Conservation (phyloP, 2,113 vertebrate genomes). For the Alces alces region DNA sequence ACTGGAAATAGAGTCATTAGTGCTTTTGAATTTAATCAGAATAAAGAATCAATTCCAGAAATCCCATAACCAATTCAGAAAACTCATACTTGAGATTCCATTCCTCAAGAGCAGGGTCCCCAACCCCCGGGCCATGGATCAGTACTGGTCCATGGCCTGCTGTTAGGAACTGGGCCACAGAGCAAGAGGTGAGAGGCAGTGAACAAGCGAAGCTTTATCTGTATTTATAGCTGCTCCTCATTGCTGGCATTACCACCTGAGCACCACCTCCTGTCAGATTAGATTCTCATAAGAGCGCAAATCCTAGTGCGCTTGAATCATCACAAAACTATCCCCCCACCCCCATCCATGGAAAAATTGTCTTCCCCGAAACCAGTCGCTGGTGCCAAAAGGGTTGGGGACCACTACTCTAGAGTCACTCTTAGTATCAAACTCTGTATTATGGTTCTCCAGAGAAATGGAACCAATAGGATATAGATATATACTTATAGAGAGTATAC, state of each 20-base stretch:
- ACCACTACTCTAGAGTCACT: neutral
- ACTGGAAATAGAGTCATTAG: neutral
- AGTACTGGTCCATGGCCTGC: neutral
- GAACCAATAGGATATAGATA: neutral
- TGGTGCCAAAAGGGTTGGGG: neutral
- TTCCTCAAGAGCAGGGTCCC: neutral
- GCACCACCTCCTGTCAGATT: neutral
- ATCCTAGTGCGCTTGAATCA: neutral
- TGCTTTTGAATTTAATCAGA: neutral
- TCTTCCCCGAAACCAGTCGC: neutral
- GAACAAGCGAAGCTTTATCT: neutral
- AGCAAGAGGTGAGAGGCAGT: neutral
- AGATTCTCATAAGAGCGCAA: neutral
- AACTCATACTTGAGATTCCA: neutral
- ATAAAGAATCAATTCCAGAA: neutral
- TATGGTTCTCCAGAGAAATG: conserved; percentile 3
- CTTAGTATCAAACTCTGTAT: neutral
- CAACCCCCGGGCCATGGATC: neutral
- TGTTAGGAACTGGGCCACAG: neutral
- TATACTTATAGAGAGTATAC: neutral
- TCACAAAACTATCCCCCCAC: neutral
- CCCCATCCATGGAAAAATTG: neutral
- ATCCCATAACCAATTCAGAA: neutral
- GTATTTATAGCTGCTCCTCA: neutral
- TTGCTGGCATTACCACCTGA: neutral